phyloP scores from a whole-genome alignment of 64 coral and sea anemone genomes.

The Exaiptasia diaphana region DNA sequence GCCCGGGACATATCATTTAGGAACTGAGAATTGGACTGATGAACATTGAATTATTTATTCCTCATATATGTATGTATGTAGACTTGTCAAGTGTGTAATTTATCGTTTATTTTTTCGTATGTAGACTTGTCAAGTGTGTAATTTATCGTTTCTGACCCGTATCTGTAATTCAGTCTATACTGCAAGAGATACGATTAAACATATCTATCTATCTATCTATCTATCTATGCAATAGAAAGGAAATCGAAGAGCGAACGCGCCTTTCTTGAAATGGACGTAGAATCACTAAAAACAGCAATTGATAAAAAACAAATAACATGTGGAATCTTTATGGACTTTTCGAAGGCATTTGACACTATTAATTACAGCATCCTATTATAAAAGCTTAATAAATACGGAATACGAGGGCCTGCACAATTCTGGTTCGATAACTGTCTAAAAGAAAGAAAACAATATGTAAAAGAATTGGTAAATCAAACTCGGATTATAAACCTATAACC shows the following conservation, averaged over 20 bases:
- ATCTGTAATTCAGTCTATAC: too few species aligned
- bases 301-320: background rate
- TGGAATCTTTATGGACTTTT: background rate
- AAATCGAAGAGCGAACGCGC: background rate
- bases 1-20: too few species aligned
- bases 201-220: too few species aligned
- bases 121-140: too few species aligned
- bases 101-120: too few species aligned
- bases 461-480: background rate
- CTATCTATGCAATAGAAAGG: too few species aligned
- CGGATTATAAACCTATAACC: background rate
- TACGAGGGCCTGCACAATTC: background rate
- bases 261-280: background rate
- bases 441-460: background rate
- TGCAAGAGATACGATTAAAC: too few species aligned
- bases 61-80: too few species aligned
- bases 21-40: too few species aligned
- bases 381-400: background rate
- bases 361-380: constrained; percentile 18
- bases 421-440: constrained; percentile 13
- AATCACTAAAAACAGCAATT: background rate
- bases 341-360: background rate
- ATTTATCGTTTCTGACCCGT: too few species aligned
- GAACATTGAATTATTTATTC: too few species aligned
- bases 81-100: too few species aligned